Base-by-base conservation (phyloP, 2,797 vertebrate species). In the Sebastes kiyomatsui region DNA sequence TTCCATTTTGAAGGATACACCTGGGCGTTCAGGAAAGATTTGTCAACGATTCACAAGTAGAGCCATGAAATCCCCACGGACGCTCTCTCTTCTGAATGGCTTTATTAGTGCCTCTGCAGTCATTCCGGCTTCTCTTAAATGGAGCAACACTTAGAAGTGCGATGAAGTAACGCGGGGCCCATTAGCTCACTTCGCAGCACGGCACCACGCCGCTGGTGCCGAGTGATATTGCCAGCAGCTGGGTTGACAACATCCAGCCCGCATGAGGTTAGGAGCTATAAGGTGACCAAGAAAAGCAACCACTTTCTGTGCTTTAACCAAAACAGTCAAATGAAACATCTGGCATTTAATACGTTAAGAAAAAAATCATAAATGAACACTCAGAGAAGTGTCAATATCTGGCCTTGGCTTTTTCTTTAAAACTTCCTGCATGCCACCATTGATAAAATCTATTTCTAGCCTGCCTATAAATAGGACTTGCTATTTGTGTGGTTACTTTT, bases 201-300 rank as follows among this genome's bases (percentile, higher is more conserved):
- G 60, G 90, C 91, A 91, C 88, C 85, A 77, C 56, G 84, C 84
- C 58, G 70, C 83, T 82, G 92, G 95, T 96, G 96, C 87, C 60
- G 96, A 96, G 93, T 96, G 96, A 96, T 93, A 90, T 93, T 85
- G 87, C 87, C 90, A 87, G 94, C 96, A 96, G 96, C 96, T 96
- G 96, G 83, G 85, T 80, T 80, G 89, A 91, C 84, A 85, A 75
- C 80, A 90, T 85, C 62, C 89, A 92, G 84, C 90, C 87, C 32
- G 60, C 75, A 79, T 82, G 77, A 88, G 72, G 80, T 72, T 73
- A 73, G 69, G 74, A 79, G 81, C 81, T 81, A 78, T 73, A 87
- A 65, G 77, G 75, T 81, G 83, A 81, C 76, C 58, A 38, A 70
- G 68, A 75, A 84, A 88, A 86, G 58, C 70, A 82, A 49, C 55